These are phyloP conservation scores for Xiphophorus maculatus DNA, from an alignment of 2,113 vertebrate genomes.

Conservation along the genomic window DNA sequence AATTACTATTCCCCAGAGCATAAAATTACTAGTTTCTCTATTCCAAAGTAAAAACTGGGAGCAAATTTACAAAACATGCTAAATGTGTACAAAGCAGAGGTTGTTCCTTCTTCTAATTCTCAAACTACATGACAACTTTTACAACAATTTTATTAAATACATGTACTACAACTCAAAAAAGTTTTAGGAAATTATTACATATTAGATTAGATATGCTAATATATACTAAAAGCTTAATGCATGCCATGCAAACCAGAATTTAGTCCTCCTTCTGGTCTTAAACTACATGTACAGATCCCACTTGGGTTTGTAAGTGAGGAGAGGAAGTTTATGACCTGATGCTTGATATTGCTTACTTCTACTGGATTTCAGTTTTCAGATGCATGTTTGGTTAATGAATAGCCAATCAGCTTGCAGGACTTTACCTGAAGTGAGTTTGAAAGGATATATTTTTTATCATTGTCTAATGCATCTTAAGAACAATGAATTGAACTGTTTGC, in stretches of 20 bases:
- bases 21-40: no score
- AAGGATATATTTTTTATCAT: background rate
- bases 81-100: background rate
- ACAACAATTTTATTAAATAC: no score
- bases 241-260: background rate
- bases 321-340: background rate
- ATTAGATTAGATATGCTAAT: no score
- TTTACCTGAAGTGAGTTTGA: background rate
- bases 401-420: background rate
- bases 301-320: background rate
- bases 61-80: no score
- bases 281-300: no score
- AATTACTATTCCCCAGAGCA: no score
- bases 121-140: no score
- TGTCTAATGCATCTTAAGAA: background rate
- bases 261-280: background rate
- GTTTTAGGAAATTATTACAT: no score
- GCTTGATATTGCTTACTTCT: background rate
- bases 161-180: background rate
- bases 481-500: background rate
- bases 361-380: background rate
- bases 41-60: no score
- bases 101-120: background rate
- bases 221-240: no score
- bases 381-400: background rate